Percentiles rank a stretch among this genome's conserved stretches.
These are phyloP conservation scores for Steromphala cineraria DNA, from an alignment of 2,888 invertebrate species.

Conservation along the genomic window DNA sequence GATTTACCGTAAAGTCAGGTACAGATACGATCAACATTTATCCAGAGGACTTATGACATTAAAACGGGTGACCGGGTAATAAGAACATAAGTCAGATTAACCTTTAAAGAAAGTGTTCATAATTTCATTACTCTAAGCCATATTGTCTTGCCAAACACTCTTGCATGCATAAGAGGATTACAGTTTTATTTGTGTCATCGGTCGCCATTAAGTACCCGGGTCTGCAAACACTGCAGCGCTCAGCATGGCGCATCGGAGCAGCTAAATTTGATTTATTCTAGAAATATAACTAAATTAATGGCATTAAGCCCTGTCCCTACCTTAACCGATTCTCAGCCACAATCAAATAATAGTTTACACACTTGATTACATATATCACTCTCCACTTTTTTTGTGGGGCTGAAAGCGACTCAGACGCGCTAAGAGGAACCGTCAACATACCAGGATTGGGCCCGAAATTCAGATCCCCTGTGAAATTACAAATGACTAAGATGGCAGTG, in stretches of 20 bases:
- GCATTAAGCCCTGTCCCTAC: not conserved
- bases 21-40: too few relatives aligned
- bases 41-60: not conserved
- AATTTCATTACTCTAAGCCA: not conserved
- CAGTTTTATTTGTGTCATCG: not conserved
- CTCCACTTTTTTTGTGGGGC: not conserved
- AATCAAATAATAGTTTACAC: constrained; percentile 20
- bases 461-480: constrained; percentile 7
- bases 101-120: not conserved
- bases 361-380: constrained; percentile 18
- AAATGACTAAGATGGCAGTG: constrained; percentile 12
- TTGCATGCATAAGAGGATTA: constrained; percentile 1
- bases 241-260: not conserved
- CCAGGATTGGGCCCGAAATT: not conserved
- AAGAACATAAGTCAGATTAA: constrained; percentile 2
- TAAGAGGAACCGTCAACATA: not conserved
- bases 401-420: not conserved
- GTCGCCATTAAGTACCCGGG: not conserved
- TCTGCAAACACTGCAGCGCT: not conserved
- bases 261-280: constrained; percentile 2
- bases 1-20: too few relatives aligned
- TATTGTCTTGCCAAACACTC: not conserved
- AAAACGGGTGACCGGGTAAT: not conserved
- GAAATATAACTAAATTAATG: constrained; percentile 19
- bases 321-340: not conserved